Conservation (phyloP, 2,113 vertebrate species). For the Rhineura floridana region DNA sequence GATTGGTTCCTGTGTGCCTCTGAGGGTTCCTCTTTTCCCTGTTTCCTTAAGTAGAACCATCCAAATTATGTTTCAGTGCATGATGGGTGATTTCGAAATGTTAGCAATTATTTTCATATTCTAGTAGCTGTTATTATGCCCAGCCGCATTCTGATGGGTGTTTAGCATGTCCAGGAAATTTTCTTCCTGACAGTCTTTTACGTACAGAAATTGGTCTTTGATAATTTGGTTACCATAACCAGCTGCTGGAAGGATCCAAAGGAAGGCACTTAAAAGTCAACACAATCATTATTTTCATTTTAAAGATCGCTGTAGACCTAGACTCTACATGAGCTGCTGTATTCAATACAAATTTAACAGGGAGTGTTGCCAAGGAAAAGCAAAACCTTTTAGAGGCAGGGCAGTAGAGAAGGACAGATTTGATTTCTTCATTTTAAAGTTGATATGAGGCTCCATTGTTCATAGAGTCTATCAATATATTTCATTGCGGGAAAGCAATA, state of each 20-base stretch:
- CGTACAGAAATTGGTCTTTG: neutral
- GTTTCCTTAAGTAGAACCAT: neutral
- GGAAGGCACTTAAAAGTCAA: neutral
- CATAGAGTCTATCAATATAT: neutral
- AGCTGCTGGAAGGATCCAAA: neutral
- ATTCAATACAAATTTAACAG: neutral
- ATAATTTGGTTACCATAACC: neutral
- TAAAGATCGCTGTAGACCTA: neutral
- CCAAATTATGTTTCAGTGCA: too few relatives aligned
- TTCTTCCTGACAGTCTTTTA: neutral
- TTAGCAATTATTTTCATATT: neutral
- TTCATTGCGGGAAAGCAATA: constrained; percentile 22
- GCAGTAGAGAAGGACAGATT: neutral
- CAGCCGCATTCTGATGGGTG: neutral
- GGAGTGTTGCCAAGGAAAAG: neutral
- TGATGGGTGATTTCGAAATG: neutral
- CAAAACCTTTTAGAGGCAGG: neutral
- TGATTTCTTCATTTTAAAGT: constrained; percentile 4
- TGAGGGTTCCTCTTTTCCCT: neutral
- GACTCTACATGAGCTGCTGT: neutral
- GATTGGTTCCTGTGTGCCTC: neutral
- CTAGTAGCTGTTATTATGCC: neutral
- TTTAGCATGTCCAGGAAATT: neutral
- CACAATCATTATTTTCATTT: too few relatives aligned
- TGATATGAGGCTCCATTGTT: neutral